Evolutionary conservation across 1,140 invertebrate genomes (phyloP).

Genomic region (Neodiprion pinetum): DNA sequence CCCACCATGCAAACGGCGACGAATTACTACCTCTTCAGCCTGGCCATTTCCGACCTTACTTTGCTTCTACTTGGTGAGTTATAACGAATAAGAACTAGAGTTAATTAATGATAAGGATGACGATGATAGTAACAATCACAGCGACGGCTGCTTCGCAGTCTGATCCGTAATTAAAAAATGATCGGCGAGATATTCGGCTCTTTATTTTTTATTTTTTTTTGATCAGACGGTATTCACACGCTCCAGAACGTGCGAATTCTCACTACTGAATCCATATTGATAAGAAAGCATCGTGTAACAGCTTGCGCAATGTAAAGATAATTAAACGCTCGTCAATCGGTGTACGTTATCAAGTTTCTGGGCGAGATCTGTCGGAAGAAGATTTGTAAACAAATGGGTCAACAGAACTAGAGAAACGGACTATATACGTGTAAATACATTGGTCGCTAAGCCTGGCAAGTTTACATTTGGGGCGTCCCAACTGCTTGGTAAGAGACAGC

Average conservation of each 20-base stretch:
- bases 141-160: no score
- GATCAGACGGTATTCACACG: neutral
- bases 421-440: no score
- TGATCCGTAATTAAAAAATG: no score
- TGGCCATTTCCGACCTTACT: conserved; percentile 74
- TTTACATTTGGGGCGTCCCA: neutral
- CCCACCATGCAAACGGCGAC: conserved; percentile 83
- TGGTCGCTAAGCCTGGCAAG: no score
- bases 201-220: neutral
- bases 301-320: no score
- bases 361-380: no score
- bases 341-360: no score
- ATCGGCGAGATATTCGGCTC: no score
- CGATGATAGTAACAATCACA: neutral
- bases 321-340: no score
- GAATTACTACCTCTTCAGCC: conserved; percentile 93
- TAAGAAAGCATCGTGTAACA: no score
- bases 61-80: conserved; percentile 77
- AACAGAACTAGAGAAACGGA: no score
- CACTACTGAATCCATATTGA: neutral
- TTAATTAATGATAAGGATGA: neutral
- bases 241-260: neutral
- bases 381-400: no score
- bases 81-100: neutral
- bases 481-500: neutral